Evolutionary conservation across 2,797 vertebrate genomes (phyloP).

Genomic region (Cephalopachus bancanus): DNA sequence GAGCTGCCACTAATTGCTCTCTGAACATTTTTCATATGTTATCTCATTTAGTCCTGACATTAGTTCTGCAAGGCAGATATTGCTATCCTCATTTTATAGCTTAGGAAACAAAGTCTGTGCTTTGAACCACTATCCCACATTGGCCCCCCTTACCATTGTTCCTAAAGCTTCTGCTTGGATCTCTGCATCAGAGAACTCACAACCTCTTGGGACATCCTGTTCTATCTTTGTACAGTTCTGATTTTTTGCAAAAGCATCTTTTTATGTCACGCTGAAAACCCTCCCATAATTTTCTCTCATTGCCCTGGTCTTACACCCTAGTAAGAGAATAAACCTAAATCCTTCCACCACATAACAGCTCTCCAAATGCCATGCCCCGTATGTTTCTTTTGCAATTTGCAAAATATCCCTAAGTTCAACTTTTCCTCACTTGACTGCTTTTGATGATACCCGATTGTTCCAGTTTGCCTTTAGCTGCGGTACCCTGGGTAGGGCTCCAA

Average conservation of each 20-base stretch:
- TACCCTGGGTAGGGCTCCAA: background rate
- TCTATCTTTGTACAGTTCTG: background rate
- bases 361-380: background rate
- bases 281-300: background rate
- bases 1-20: constrained; percentile 21
- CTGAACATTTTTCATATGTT: background rate
- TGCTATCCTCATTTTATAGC: background rate
- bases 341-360: background rate
- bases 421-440: background rate
- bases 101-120: background rate
- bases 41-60: background rate
- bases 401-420: background rate
- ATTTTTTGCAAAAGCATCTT: background rate
- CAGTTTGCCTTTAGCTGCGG: background rate
- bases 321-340: background rate
- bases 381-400: constrained; percentile 34
- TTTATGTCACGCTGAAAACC: background rate
- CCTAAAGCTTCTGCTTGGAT: background rate
- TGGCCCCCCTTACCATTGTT: background rate
- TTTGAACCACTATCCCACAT: background rate
- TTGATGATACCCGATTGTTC: background rate
- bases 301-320: background rate
- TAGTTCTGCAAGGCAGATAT: background rate
- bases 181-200: background rate
- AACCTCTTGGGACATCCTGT: background rate